A percentile compares a stretch with the other conserved stretches of the same genome.
Evolutionary conservation across 2,113 vertebrate genomes (phyloP).

Genomic region (Spea bombifrons): DNA sequence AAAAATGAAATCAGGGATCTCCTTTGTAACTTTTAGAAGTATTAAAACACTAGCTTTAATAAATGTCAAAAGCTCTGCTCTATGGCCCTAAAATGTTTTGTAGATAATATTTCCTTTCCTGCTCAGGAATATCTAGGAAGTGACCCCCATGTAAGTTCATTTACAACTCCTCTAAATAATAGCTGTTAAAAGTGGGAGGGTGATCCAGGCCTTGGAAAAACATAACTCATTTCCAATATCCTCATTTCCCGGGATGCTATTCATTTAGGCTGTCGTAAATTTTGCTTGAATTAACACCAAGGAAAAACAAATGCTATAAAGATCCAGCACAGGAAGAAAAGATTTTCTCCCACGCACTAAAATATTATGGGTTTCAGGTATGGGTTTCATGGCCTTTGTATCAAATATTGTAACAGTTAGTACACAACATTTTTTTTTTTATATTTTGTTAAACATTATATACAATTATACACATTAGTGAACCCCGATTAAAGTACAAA

Average conservation of each 20-base stretch:
- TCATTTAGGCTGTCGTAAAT: constrained; percentile 24
- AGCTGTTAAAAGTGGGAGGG: constrained; percentile 22
- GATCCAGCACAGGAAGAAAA: constrained; percentile 1
- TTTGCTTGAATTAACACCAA: constrained; percentile 24
- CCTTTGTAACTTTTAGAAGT: no score
- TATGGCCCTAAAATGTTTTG: no score
- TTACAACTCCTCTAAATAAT: constrained; percentile 9
- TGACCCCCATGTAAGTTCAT: constrained; percentile 1
- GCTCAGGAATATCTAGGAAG: neutral
- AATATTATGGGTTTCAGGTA: neutral
- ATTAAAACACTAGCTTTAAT: no score
- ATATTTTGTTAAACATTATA: no score
- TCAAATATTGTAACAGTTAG: neutral
- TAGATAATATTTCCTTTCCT: no score
- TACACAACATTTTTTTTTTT: no score
- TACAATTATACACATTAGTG: no score
- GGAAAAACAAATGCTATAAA: constrained; percentile 23
- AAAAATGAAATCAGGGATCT: no score
- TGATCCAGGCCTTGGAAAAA: neutral
- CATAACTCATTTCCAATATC: constrained; percentile 30
- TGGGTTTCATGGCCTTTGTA: neutral
- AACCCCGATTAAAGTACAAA: no score
- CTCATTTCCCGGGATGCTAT: constrained; percentile 6
- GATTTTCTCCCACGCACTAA: constrained; percentile 3
- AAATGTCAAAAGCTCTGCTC: no score